Evolutionary conservation across 1,140 invertebrate species (phyloP).

Genomic region (Tetragonula clypearis): DNA sequence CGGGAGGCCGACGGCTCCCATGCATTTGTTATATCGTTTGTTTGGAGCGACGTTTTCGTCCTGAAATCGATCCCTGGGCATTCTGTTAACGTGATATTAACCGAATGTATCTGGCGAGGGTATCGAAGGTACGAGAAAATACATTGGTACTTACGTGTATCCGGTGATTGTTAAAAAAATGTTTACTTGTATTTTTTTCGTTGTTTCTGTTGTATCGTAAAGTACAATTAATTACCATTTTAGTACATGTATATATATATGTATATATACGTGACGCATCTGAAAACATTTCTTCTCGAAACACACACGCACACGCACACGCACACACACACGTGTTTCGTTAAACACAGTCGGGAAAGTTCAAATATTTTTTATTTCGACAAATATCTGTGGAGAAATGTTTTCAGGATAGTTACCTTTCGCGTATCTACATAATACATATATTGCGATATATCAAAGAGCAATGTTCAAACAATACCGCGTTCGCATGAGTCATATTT

Average conservation of each 20-base stretch:
- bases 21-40: constrained; percentile 14
- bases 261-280: neutral
- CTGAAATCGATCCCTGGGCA: constrained; percentile 38
- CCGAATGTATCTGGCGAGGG: constrained; percentile 52
- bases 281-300: neutral
- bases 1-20: constrained; percentile 24
- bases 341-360: neutral
- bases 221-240: neutral
- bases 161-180: neutral
- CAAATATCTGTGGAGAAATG: neutral
- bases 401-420: neutral
- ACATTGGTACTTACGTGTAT: neutral
- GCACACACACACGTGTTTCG: neutral
- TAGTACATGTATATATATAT: neutral
- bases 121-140: constrained; percentile 47
- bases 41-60: constrained; percentile 23
- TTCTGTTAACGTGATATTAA: constrained; percentile 32
- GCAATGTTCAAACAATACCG: neutral
- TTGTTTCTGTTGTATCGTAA: neutral
- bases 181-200: neutral
- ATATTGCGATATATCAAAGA: too few relatives aligned
- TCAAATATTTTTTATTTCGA: neutral
- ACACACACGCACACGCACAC: too few relatives aligned
- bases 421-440: too few relatives aligned
- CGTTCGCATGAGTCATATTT: neutral